A percentile compares a stretch with the other conserved stretches of the same genome.
These are phyloP conservation scores for Musca domestica DNA, from an alignment of 1,140 invertebrate species.

Conservation along the genomic window DNA sequence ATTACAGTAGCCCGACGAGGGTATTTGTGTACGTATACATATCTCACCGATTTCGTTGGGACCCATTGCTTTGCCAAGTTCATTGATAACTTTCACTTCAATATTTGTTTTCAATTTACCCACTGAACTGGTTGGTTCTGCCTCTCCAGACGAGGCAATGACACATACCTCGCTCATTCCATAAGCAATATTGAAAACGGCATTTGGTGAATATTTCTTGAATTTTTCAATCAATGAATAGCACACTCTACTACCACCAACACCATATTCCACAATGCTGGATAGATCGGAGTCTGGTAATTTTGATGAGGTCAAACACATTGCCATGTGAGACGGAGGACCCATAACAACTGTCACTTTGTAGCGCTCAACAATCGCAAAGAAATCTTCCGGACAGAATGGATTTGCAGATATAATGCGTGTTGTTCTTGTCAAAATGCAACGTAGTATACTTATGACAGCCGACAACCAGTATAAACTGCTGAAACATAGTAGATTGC, in stretches of 20 bases:
- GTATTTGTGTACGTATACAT: not conserved
- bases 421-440: not conserved
- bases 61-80: slow-evolving; percentile 23
- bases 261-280: not conserved
- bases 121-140: not conserved
- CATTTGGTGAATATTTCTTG: not conserved
- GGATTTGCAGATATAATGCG: slow-evolving; percentile 17
- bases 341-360: not conserved
- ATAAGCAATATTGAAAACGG: not conserved
- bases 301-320: slow-evolving; percentile 2
- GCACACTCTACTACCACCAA: not conserved
- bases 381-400: slow-evolving; percentile 11
- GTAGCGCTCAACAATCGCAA: slow-evolving; percentile 24
- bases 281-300: not conserved
- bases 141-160: no score
- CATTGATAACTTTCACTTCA: slow-evolving; percentile 40
- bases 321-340: slow-evolving; percentile 17
- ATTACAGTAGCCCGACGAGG: slow-evolving; percentile 37
- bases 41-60: slow-evolving; percentile 28
- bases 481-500: slow-evolving; percentile 29
- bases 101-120: slow-evolving; percentile 12
- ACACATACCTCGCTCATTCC: slow-evolving; percentile 2
- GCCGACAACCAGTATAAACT: slow-evolving; percentile 3
- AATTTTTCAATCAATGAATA: not conserved
- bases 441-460: not conserved